Conservation (phyloP, 2,797 vertebrate genomes). For the Parauchenoglanis punctatus region DNA sequence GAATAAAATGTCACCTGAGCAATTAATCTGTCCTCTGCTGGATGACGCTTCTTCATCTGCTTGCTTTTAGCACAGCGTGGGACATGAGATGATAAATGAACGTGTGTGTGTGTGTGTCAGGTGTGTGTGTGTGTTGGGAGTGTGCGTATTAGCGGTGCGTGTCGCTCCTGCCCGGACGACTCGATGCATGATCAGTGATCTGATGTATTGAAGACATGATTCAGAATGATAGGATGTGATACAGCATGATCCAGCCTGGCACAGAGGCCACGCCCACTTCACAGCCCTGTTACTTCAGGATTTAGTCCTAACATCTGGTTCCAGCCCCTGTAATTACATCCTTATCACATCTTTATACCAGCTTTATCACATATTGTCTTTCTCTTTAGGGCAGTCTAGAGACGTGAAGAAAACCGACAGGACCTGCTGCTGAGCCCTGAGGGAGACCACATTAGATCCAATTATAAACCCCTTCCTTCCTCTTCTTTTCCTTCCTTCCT, state of each 20-base stretch:
- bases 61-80: neutral
- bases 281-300: neutral
- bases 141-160: neutral
- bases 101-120: neutral
- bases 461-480: neutral
- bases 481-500: neutral
- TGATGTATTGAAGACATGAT: neutral
- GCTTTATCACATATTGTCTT: neutral
- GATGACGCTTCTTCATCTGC: neutral
- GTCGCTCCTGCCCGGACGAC: neutral
- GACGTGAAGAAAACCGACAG: neutral
- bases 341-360: neutral
- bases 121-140: neutral
- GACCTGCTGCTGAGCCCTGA: too few relatives aligned
- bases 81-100: neutral
- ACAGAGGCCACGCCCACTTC: neutral
- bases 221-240: neutral
- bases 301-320: neutral
- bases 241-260: neutral
- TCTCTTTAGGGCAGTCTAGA: neutral
- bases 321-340: too few relatives aligned
- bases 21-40: slow-evolving; percentile 13
- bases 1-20: slow-evolving; percentile 22
- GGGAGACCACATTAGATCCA: too few relatives aligned
- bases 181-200: neutral